These are phyloP conservation scores for Dicyrtomina minuta DNA, from an alignment of 2,888 invertebrate genomes.

Conservation along the genomic window DNA sequence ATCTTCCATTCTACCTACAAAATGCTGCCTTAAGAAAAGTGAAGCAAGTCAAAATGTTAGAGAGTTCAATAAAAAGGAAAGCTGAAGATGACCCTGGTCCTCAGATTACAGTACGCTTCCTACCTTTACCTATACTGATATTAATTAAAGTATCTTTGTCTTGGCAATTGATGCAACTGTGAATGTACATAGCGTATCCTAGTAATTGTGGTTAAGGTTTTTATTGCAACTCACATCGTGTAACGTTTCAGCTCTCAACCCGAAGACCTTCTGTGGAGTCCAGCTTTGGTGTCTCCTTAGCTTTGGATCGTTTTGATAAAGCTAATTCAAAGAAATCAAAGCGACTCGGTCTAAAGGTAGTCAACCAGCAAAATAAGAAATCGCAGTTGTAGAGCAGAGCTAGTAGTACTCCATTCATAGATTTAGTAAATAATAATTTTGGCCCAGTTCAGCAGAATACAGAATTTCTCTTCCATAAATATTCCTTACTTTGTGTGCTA, in stretches of 20 bases:
- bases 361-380: too few relatives aligned
- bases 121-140: not conserved
- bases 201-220: not conserved
- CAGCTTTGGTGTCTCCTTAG: slow-evolving; percentile 46
- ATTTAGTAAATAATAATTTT: too few relatives aligned
- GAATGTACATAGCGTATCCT: too few relatives aligned
- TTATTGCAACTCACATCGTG: not conserved
- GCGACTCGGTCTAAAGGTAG: slow-evolving; percentile 52
- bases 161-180: too few relatives aligned
- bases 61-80: slow-evolving; percentile 47
- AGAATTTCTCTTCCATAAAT: too few relatives aligned
- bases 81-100: slow-evolving; percentile 54
- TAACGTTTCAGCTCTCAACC: slow-evolving; percentile 41
- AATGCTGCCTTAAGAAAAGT: slow-evolving; percentile 90
- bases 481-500: slow-evolving; percentile 57
- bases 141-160: not conserved
- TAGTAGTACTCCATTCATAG: too few relatives aligned
- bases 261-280: slow-evolving; percentile 53
- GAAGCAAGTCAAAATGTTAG: slow-evolving; percentile 59
- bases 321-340: slow-evolving; percentile 69
- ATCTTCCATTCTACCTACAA: slow-evolving; percentile 96
- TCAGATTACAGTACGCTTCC: slow-evolving; percentile 42
- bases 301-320: slow-evolving; percentile 50
- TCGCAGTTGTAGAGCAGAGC: too few relatives aligned
- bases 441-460: too few relatives aligned